Evolutionary conservation across 2,888 invertebrate genomes (phyloP).

Genomic region (Busseola fusca): DNA sequence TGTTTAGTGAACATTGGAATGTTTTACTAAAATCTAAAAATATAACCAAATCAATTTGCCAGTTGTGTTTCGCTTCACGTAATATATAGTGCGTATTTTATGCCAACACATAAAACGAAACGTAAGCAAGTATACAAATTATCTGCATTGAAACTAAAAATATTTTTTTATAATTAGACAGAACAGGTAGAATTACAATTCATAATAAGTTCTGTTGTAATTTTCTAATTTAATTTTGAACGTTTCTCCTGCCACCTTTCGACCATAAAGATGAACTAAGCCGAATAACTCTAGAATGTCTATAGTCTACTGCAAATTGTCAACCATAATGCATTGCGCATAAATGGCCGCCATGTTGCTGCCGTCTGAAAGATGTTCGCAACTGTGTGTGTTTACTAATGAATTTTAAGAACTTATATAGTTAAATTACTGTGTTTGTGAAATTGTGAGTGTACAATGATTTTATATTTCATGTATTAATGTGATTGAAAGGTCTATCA

Average conservation of each 20-base stretch:
- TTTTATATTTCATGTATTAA: slow-evolving; percentile 86
- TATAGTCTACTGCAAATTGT: slow-evolving; percentile 88
- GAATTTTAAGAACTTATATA: slow-evolving; percentile 86
- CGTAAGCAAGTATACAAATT: not conserved
- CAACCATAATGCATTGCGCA: slow-evolving; percentile 90
- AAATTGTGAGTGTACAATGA: slow-evolving; percentile 89
- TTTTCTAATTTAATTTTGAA: not conserved
- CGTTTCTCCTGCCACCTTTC: slow-evolving; percentile 70
- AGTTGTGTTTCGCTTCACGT: slow-evolving; percentile 43
- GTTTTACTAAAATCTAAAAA: slow-evolving; percentile 44
- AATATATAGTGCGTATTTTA: not conserved
- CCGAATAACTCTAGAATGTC: slow-evolving; percentile 77
- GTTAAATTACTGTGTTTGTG: slow-evolving; percentile 88
- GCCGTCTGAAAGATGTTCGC: slow-evolving; percentile 89
- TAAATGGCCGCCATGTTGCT: slow-evolving; percentile 90
- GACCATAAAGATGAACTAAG: slow-evolving; percentile 64
- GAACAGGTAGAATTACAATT: not conserved
- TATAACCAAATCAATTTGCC: slow-evolving; percentile 36
- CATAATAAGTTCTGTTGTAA: not conserved
- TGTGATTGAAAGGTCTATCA: slow-evolving; percentile 87
- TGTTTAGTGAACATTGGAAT: slow-evolving; percentile 26
- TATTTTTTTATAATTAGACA: not conserved
- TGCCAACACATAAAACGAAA: not conserved
- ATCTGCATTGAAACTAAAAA: not conserved
- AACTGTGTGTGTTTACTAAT: slow-evolving; percentile 89